Evolutionary conservation across 2,113 vertebrate species (phyloP).

Genomic region (Seriola aureovittata): DNA sequence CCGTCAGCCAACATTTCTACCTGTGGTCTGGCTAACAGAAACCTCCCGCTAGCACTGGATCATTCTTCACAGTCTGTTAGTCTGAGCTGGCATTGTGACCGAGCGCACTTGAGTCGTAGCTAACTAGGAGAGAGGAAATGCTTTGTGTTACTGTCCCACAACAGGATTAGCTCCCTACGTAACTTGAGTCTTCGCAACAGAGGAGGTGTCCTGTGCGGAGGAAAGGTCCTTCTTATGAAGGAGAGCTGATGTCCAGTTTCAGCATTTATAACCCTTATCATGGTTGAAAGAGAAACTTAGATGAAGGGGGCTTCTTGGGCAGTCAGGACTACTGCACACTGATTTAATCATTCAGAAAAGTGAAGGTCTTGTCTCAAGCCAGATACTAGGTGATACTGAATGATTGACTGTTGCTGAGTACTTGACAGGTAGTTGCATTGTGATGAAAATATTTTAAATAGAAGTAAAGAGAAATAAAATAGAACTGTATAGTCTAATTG

Average conservation of each 20-base stretch:
- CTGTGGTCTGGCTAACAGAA: conserved; percentile 22
- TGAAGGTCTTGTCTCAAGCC: background rate
- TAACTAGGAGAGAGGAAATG: conserved; percentile 65
- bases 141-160: conserved; percentile 63
- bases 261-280: conserved; percentile 34
- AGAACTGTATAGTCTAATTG: background rate
- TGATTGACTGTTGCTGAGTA: background rate
- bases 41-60: conserved; percentile 26
- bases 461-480: background rate
- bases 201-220: conserved; percentile 59
- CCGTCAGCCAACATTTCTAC: conserved; percentile 36
- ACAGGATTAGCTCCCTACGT: conserved; percentile 71
- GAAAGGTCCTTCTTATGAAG: conserved; percentile 74
- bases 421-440: background rate
- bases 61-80: conserved; percentile 50
- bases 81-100: conserved; percentile 39
- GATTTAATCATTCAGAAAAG: background rate
- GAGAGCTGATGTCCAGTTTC: conserved; percentile 35
- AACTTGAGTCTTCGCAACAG: conserved; percentile 68
- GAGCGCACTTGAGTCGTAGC: conserved; percentile 37
- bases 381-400: background rate
- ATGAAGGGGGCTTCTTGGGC: conserved; percentile 19
- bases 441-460: background rate
- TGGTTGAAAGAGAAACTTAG: conserved; percentile 20
- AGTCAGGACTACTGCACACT: background rate